Evolutionary conservation across 1,140 invertebrate species (phyloP), one percentile per base, ranked within the genome.

Genomic region (Melanaphis sacchari): DNA sequence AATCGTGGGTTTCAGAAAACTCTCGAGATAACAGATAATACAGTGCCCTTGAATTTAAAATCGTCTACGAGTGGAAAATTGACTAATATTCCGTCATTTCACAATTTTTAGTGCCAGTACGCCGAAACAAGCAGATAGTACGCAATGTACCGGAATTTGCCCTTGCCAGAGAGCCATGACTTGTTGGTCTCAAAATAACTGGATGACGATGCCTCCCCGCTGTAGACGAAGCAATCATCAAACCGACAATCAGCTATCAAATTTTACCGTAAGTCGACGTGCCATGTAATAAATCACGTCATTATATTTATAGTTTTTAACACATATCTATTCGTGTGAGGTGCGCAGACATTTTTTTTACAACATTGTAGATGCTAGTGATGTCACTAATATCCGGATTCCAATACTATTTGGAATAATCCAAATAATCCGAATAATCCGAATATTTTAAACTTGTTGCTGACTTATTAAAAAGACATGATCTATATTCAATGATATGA

Each of bases 141-240:
- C 0, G 2, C 76, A 85, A n/a, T 84, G 40, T 36, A 81, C 43
- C 6, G 46, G 36, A 90, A 31, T 93, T 31, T 93, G 91, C 21
- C 91, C 46, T 52, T 93, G 91, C 11, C 91, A 93, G 24, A 85
- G 46, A 84, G 4, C 91, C 52, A 93, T 93, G 41, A 85, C 8
- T n/a, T 93, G 91, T 40, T 93, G 91, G 91, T 84, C 91, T 21
- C 76, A 93, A 24, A 76, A 76, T 36, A 84, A 85, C 46, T 84
- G 76, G 76, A 93, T 84, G 76, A 26, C 81, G 26, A 92, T 92
- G 43, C 36, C 91, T 18, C 24, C 76, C 11, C 81, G 38, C 36
- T 84, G 76, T 38, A 84, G 5, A 40, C 81, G 31, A 90, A 90
- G 3, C 43, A 90, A 90, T 26, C 49, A 18, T 5, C 52, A 21